Evolutionary conservation across 1,140 invertebrate genomes (phyloP), one percentile per base, ranked within the genome.

Genomic region (Phthorimaea operculella): DNA sequence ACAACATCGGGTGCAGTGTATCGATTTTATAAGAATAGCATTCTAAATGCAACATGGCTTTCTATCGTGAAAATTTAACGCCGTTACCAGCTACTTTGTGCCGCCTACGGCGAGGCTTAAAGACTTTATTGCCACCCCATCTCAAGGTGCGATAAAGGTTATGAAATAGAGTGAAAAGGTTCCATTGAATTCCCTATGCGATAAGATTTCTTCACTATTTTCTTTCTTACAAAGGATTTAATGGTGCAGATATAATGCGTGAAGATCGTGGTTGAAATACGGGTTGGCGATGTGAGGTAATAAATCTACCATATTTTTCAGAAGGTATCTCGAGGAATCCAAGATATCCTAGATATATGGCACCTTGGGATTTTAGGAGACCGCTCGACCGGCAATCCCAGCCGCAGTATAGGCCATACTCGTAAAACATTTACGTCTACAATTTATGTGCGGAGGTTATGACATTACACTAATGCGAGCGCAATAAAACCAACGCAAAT

Each of bases 361-460:
- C n/a, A n/a, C n/a, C n/a, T n/a, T n/a, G n/a, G n/a, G n/a, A n/a
- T n/a, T n/a, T n/a, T n/a, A n/a, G n/a, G n/a, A n/a, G n/a, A n/a
- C n/a, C n/a, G n/a, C n/a, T 28, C 21, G 21, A 2, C 21, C 6
- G 21, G 21, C 21, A 28, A 28, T 14, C 11, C 39, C 3, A 42
- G 9, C 9, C 39, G 3, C 15, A 47, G 9, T 9, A 3, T 9
- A 9, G 11, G 7, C 12, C 15, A 3, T 17, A 47, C 44, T 16
- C 14, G 62, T 77, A 77, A 73, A 67, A 68, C 51, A 64, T 76
- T 66, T 70, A 64, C 58, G 51, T 61, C 54, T 60, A 58, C 54
- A 64, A 68, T 72, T 72, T 72, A 72, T 71, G 70, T 59, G 17
- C 56, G 57, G 54, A 63, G 58, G 66, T 72, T 72, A 74, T 70